Percentiles rank a stretch among this genome's conserved stretches.
Evolutionary conservation across 1,140 invertebrate genomes (phyloP).

Genomic region (Calephelis virginiensis): DNA sequence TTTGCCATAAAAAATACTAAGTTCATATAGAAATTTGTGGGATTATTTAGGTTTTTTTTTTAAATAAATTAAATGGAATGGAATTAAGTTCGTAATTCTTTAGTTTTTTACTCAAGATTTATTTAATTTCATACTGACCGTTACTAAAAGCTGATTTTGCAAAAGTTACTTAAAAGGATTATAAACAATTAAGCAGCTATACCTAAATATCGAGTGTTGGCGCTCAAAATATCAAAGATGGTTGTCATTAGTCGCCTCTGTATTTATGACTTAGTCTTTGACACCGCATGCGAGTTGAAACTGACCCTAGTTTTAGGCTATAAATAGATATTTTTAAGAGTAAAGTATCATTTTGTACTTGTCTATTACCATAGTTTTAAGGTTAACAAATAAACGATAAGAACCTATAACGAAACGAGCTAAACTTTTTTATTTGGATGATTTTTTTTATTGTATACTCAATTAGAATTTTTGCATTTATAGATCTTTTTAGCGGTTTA

Average conservation of each 20-base stretch:
- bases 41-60: no score
- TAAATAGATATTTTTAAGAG: slow-evolving; percentile 70
- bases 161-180: background rate
- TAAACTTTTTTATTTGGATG: slow-evolving; percentile 69
- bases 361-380: slow-evolving; percentile 74
- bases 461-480: slow-evolving; percentile 74
- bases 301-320: slow-evolving; percentile 73
- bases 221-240: slow-evolving; percentile 1
- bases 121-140: no score
- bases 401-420: slow-evolving; percentile 65
- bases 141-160: no score
- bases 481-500: slow-evolving; percentile 75
- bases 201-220: background rate
- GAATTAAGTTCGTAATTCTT: no score
- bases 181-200: background rate
- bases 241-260: background rate
- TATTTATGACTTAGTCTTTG: no score
- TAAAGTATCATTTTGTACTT: slow-evolving; percentile 78
- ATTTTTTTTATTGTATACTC: slow-evolving; percentile 74
- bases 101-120: no score
- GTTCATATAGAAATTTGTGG: no score
- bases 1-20: no score
- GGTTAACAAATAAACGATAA: slow-evolving; percentile 72
- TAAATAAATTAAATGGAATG: no score
- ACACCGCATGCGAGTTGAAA: slow-evolving; percentile 60